Evolutionary conservation across 2,797 vertebrate genomes (phyloP).

Genomic region (Thaleichthys pacificus): DNA sequence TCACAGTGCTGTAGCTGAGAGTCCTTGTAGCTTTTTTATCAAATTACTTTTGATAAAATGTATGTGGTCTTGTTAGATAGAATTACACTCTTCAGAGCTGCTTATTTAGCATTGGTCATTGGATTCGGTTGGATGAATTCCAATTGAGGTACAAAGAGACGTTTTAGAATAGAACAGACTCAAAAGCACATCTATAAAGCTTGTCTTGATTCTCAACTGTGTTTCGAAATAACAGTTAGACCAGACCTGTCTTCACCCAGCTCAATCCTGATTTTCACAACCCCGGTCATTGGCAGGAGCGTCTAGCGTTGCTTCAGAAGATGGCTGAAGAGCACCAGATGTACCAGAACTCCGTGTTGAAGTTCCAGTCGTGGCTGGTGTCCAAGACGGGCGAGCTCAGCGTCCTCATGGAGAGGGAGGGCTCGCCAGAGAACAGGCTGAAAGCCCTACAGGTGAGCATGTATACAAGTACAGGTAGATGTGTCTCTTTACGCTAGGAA

Average conservation of each 20-base stretch:
- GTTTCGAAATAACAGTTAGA: no score
- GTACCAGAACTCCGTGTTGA: constrained; percentile 67
- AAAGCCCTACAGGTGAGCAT: constrained; percentile 78
- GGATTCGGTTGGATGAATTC: no score
- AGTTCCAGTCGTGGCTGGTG: constrained; percentile 85
- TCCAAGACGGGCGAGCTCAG: constrained; percentile 79
- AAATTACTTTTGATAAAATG: no score
- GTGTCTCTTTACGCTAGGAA: neutral
- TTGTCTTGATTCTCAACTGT: no score
- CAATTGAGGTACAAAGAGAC: no score
- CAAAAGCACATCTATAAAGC: no score
- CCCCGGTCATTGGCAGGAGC: constrained; percentile 73
- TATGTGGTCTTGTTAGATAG: neutral
- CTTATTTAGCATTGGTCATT: neutral
- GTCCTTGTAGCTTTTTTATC: neutral
- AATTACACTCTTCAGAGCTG: neutral
- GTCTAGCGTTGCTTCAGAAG: constrained; percentile 79
- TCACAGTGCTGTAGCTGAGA: neutral
- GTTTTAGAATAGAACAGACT: no score
- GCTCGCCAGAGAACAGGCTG: constrained; percentile 70
- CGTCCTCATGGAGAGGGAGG: constrained; percentile 66
- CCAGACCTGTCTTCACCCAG: no score
- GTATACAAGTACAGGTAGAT: neutral
- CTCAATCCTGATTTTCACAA: no score
- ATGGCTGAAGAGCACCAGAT: constrained; percentile 82